phyloP scores from a whole-genome alignment of 2,797 vertebrate genomes.

The Syndactyla subalaris region DNA sequence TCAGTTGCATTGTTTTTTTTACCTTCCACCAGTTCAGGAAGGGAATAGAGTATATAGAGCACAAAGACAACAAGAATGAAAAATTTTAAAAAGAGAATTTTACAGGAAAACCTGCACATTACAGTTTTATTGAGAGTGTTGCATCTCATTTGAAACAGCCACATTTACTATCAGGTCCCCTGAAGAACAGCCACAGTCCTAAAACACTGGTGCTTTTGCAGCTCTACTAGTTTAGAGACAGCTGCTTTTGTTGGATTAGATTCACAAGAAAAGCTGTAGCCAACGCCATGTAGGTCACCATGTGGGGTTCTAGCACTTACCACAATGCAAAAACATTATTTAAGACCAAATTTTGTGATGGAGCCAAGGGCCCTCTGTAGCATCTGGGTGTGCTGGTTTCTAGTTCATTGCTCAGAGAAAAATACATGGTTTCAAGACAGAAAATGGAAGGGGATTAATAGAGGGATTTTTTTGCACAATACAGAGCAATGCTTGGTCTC shows the following conservation, averaged over 20 bases:
- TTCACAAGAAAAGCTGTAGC: constrained; percentile 19
- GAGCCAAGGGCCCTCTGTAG: constrained; percentile 31
- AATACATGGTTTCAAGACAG: constrained; percentile 43
- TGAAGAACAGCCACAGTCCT: not conserved
- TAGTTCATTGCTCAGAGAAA: constrained; percentile 27
- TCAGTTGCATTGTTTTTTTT: not conserved
- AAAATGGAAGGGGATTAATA: constrained; percentile 36
- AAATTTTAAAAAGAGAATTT: not conserved
- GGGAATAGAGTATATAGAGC: not conserved
- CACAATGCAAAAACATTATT: constrained; percentile 38
- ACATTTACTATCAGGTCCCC: not conserved
- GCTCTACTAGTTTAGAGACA: constrained; percentile 27
- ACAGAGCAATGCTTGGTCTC: not conserved
- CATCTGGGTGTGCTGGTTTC: constrained; percentile 46
- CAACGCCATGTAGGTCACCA: constrained; percentile 56
- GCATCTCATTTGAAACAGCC: not conserved
- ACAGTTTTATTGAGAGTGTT: not conserved
- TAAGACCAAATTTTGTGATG: constrained; percentile 23
- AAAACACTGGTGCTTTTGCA: constrained; percentile 23
- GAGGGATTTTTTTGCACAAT: constrained; percentile 15
- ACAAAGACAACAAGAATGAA: not conserved
- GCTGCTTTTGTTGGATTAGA: constrained; percentile 66
- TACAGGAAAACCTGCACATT: not conserved
- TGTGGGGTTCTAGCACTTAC: constrained; percentile 38
- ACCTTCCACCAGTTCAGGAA: not conserved